phyloP scores from a whole-genome alignment of 2,113 vertebrate species.

The Ciconia maguari region DNA sequence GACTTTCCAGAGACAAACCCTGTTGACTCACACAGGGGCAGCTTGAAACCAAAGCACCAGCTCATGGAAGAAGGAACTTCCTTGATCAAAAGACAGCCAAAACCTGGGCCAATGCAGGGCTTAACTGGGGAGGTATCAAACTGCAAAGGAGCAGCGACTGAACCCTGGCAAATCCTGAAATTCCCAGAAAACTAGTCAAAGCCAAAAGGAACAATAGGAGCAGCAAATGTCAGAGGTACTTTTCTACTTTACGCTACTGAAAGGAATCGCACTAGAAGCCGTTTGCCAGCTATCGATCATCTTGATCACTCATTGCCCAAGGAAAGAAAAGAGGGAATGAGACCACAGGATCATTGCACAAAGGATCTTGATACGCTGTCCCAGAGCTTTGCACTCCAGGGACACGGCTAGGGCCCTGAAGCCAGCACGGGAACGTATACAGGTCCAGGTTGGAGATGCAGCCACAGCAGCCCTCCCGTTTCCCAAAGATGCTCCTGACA shows the following conservation, averaged over 20 bases:
- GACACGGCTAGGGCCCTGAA: neutral
- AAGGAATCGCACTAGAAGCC: neutral
- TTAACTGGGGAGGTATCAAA: neutral
- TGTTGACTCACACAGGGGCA: neutral
- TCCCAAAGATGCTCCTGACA: neutral
- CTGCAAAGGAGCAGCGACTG: neutral
- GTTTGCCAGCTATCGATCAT: fast-evolving
- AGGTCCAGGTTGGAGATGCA: fast-evolving
- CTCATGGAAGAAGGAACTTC: neutral
- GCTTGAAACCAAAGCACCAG: neutral
- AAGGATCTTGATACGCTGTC: fast-evolving
- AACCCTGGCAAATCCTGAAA: neutral
- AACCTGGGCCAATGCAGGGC: neutral
- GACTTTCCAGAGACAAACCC: neutral
- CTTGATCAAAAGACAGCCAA: neutral
- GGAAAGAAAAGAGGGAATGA: neutral
- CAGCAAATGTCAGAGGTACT: neutral
- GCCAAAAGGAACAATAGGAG: neutral
- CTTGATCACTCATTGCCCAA: neutral
- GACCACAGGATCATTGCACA: neutral
- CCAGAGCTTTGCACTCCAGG: neutral
- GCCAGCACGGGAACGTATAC: fast-evolving
- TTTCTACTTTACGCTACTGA: fast-evolving
- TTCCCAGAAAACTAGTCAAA: neutral
- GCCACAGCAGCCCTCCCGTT: neutral